Base-by-base conservation (phyloP, 2,888 invertebrate genomes). In the Drosophila yooni region DNA sequence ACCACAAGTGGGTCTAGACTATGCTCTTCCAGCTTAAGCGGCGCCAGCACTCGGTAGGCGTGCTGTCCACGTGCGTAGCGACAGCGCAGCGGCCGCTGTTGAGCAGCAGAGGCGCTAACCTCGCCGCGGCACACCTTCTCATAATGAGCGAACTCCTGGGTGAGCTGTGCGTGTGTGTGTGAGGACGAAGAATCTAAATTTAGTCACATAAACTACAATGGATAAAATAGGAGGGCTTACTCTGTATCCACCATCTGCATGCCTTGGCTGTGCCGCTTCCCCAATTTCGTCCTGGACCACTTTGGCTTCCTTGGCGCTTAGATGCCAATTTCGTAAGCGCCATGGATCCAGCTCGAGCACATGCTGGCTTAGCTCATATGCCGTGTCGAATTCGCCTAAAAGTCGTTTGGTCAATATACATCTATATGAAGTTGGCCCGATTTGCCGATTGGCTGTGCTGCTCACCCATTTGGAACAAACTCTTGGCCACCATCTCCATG, bases 1-100 rank as follows among this genome's bases (percentile, higher is more conserved):
- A 94, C 93, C 63, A 95, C 93, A 57, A 92, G 91, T 1, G 95
- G 95, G 43, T 94, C 92, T 56, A 94, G 80, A 82, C 94, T 94
- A 8, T 94, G 90, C 56, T 94, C 93, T 91, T 95, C 95, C 69
- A 94, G 92, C 88, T 94, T 94, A 38, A 93, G 83, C 0, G 94
- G 94, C 0, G 88, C 86, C 36, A 91, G 57, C 25, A 66, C 34
- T 2, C 79, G 76, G 48, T 72, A 91, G 0, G 81, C 81, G 29
- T 82, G 73, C 6, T 63, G 56, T 21, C 87, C 91, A 15, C 36
- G 64, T 15, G 74, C 61, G 27, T 84, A 85, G 2, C 91, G 91
- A 27, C 92, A 92, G 15, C 91, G 91, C 29, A 92, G 43, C 6
- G 71, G 65, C 1, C 92, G 91, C 62, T 83, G 76, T 70, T 91